phyloP scores from a whole-genome alignment of 30 jellyfish, hydroid and myxozoan genomes.

The Hydractinia symbiolongicarpus region DNA sequence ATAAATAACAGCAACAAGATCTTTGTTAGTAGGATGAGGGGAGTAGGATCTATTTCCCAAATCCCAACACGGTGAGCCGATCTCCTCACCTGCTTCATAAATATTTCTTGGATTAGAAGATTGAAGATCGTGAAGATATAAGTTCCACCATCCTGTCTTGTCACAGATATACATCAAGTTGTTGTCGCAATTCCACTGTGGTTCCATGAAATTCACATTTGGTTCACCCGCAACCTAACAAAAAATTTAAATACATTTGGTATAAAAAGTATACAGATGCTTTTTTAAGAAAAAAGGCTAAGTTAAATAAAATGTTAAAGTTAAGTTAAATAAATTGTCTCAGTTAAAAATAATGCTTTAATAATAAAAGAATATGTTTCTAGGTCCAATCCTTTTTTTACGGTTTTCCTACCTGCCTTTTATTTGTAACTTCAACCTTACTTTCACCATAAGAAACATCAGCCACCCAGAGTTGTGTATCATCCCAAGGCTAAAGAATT shows the following conservation, averaged over 20 bases:
- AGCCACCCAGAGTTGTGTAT: slow-evolving; percentile 52
- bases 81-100: background rate
- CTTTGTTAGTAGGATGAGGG: slow-evolving; percentile 7
- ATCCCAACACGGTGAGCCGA: slow-evolving; percentile 24
- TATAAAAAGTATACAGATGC: background rate
- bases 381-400: too few species aligned
- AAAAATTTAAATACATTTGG: background rate
- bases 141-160: slow-evolving; percentile 75
- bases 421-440: background rate
- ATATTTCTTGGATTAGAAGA: background rate
- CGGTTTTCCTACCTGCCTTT: background rate
- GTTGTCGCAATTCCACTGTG: slow-evolving; percentile 62
- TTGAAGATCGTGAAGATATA: slow-evolving; percentile 15
- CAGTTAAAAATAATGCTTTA: too few species aligned
- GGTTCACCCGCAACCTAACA: slow-evolving; percentile 61
- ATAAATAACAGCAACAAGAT: slow-evolving; percentile 10
- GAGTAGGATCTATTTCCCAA: background rate
- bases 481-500: slow-evolving; percentile 86
- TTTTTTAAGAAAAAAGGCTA: background rate
- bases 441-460: slow-evolving; percentile 13
- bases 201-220: slow-evolving; percentile 63
- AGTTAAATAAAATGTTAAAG: too few species aligned
- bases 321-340: too few species aligned
- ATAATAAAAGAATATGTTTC: too few species aligned
- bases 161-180: slow-evolving; percentile 48